Evolutionary conservation across 2,113 vertebrate species (phyloP).

Genomic region (Astur gentilis): DNA sequence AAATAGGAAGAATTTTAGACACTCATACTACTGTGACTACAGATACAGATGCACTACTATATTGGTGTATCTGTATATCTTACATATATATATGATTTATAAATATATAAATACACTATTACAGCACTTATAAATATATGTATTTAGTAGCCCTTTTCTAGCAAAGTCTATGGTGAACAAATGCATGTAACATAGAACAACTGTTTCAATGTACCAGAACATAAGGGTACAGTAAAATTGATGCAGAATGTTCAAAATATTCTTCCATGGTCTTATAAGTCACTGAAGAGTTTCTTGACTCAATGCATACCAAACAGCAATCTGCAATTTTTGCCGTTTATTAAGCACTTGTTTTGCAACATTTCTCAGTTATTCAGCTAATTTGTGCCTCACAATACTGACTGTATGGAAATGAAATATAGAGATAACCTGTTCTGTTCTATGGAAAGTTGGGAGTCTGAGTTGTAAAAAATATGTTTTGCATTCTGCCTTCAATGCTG

Average conservation of each 20-base stretch:
- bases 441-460: neutral
- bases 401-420: neutral
- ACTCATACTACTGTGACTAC: neutral
- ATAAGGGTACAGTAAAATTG: neutral
- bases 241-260: neutral
- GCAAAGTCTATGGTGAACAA: neutral
- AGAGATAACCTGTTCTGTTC: neutral
- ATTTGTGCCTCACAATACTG: neutral
- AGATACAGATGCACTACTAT: neutral
- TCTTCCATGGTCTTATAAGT: neutral
- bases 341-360: neutral
- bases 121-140: neutral
- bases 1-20: neutral
- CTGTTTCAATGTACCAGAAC: neutral
- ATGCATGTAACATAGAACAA: neutral
- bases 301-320: neutral
- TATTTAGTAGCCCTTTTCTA: neutral
- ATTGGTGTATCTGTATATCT: neutral
- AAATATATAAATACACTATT: neutral
- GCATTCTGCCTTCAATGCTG: neutral
- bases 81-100: neutral
- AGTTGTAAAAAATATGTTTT: neutral
- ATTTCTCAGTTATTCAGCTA: neutral
- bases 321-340: neutral
- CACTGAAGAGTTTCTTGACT: neutral